Conservation (phyloP, 2,888 invertebrate species). For the Apoda limacodes region DNA sequence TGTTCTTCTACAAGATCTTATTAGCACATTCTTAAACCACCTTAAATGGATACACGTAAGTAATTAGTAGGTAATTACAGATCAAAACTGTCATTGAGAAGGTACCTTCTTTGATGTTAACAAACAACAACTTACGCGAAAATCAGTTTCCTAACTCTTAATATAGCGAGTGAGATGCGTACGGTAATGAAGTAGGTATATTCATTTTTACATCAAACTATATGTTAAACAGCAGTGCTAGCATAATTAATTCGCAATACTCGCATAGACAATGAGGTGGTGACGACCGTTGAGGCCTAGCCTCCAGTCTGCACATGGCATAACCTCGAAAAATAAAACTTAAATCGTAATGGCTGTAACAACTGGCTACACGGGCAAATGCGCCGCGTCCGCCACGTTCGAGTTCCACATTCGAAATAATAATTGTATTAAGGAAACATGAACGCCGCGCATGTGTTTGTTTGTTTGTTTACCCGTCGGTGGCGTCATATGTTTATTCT, state of each 20-base stretch:
- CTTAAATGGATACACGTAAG: too few species aligned
- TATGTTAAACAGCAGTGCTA: slow-evolving; percentile 17
- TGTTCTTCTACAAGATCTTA: too few species aligned
- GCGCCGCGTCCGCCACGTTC: too few species aligned
- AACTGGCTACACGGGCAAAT: slow-evolving; percentile 1
- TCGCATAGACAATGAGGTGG: slow-evolving; percentile 37
- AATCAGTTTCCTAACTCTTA: too few species aligned
- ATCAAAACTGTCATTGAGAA: too few species aligned
- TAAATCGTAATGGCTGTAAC: slow-evolving; percentile 27
- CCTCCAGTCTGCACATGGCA: too few species aligned
- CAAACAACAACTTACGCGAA: too few species aligned
- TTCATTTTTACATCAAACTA: slow-evolving; percentile 18
- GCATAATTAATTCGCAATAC: slow-evolving; percentile 34
- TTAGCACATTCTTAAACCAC: too few species aligned
- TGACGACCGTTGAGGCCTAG: too few species aligned
- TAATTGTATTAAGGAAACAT: slow-evolving; percentile 71
- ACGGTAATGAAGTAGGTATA: slow-evolving; percentile 7
- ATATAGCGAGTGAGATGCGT: too few species aligned
- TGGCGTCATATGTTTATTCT: slow-evolving; percentile 72
- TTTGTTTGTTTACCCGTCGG: slow-evolving; percentile 70
- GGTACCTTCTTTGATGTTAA: too few species aligned
- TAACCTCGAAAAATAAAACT: slow-evolving; percentile 37
- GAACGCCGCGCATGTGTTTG: slow-evolving; percentile 71
- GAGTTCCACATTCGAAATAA: slow-evolving; percentile 67
- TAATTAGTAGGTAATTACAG: too few species aligned